Evolutionary conservation across 2,797 vertebrate species (phyloP), one percentile per base, ranked within the genome.

Genomic region (Centropyge bicolor): DNA sequence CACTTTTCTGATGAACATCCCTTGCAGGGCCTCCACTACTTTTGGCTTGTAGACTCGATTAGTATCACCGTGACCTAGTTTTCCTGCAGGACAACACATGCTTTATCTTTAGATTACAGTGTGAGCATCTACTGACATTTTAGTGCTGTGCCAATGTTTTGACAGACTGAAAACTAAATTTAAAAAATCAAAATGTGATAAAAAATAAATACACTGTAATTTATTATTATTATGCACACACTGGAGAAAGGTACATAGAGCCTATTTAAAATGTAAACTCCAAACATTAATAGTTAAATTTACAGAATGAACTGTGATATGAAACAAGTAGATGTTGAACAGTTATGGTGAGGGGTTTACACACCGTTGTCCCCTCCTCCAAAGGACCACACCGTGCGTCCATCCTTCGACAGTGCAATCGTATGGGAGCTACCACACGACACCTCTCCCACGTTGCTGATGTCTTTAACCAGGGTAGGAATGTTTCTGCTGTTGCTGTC

Each of bases 401-500:
- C 96, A 35, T 96, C 96, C 85, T 96, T 96, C 7, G 96, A 95
- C 88, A 96, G 89, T 0, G 95, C 95, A 0, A 96, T 95, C 5
- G 96, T 96, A 76, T 96, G 96, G 2, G 96, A 96, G 91, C 96
- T 96, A 1, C 96, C 96, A 64, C 96, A 96, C 0, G 95, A 95
- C 61, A 95, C 96, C 84, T 96, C 96, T 0, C 95, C 96, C 48
- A 96, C 96, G 1, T 96, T 95, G 56, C 95, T 96, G 86, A 96
- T 95, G 93, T 96, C 96, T 91, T 96, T 96, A 22, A 96, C 96
- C 66, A 96, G 91, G 24, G 96, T 95, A 17, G 96, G 95, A 81
- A 96, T 94, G 74, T 96, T 96, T 40, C 96, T 86, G 81, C 96
- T 96, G 94, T 96, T 96, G 89, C 96, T 96, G 93, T 96, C 96